These are phyloP conservation scores for Choreutis nemorana DNA, from an alignment of 2,888 invertebrate genomes.

Conservation along the genomic window DNA sequence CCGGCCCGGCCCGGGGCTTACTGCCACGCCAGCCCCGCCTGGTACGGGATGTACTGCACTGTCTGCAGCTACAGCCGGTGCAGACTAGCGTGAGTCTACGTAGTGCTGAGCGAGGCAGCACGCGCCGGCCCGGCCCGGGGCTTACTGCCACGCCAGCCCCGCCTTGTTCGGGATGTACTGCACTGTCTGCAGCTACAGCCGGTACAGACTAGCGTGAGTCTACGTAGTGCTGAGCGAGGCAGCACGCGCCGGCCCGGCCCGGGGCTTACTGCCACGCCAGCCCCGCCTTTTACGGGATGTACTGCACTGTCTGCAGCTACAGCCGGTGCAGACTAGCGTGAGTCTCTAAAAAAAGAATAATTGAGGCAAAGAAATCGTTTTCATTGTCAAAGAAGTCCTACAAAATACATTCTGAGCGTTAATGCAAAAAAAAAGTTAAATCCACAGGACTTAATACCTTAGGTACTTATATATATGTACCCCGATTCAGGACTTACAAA, in stretches of 20 bases:
- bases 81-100: conserved; percentile 36
- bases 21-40: conserved; percentile 16
- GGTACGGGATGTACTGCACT: conserved; percentile 16
- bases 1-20: conserved; percentile 18
- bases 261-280: conserved; percentile 14
- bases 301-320: conserved; percentile 19
- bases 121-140: too few species aligned
- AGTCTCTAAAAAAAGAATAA: too few species aligned
- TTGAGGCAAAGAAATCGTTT: too few species aligned
- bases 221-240: too few species aligned
- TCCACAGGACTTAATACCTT: too few species aligned
- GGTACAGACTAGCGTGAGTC: conserved; percentile 34
- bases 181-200: conserved; percentile 21
- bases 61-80: conserved; percentile 23
- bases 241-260: too few species aligned
- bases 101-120: background rate
- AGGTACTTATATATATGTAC: too few species aligned
- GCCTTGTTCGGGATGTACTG: conserved; percentile 17
- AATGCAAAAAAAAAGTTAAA: too few species aligned
- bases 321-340: conserved; percentile 34
- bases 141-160: conserved; percentile 16
- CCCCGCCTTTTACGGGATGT: conserved; percentile 17
- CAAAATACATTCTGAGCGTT: too few species aligned
- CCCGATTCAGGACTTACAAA: too few species aligned
- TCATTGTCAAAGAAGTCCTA: too few species aligned